Percentiles rank a stretch among this genome's conserved stretches.
Conservation (phyloP, 1,140 invertebrate species). For the Drosophila repleta region DNA sequence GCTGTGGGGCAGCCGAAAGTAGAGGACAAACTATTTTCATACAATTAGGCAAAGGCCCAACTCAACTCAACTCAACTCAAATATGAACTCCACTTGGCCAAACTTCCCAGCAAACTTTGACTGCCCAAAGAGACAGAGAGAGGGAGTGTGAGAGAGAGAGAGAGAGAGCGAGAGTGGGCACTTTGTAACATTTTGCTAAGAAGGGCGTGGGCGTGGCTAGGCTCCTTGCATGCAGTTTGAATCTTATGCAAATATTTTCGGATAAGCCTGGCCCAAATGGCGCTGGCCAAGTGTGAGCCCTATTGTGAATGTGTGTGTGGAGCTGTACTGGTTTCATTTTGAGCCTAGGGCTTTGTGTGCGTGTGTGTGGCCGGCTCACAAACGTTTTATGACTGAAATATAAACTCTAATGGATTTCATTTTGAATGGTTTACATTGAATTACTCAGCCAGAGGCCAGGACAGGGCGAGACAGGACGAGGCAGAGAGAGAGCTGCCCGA, state of each 20-base stretch:
- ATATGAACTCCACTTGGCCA: conserved; percentile 48
- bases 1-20: conserved; percentile 20
- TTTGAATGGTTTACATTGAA: conserved; percentile 72
- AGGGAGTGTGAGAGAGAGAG: too few species aligned
- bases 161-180: neutral
- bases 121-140: neutral
- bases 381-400: conserved; percentile 73
- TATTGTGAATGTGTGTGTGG: conserved; percentile 1
- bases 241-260: conserved; percentile 80
- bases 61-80: conserved; percentile 28
- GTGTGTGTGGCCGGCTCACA: conserved; percentile 29
- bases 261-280: conserved; percentile 69
- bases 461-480: too few species aligned
- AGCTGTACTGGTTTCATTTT: conserved; percentile 55
- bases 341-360: conserved; percentile 53
- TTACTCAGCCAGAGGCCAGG: conserved; percentile 46
- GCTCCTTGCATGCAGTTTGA: conserved; percentile 75
- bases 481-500: neutral
- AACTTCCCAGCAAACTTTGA: conserved; percentile 41
- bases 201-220: conserved; percentile 11
- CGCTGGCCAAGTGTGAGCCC: conserved; percentile 34
- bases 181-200: conserved; percentile 70
- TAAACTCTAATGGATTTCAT: conserved; percentile 80
- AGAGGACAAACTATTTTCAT: conserved; percentile 74
- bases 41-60: conserved; percentile 62